Conservation (phyloP, 2,797 vertebrate genomes). For the Naso thynnoides region DNA sequence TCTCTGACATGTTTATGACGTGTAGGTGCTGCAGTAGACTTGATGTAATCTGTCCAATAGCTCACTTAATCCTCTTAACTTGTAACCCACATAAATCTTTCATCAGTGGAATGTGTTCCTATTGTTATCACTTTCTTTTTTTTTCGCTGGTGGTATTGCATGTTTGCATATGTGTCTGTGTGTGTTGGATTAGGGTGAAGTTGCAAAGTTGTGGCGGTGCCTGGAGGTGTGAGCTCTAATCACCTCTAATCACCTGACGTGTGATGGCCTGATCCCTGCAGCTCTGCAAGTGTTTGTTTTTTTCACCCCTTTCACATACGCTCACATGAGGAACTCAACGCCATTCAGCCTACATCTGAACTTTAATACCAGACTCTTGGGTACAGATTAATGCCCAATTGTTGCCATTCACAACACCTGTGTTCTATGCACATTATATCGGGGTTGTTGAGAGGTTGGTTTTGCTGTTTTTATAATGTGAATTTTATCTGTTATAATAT, state of each 20-base stretch:
- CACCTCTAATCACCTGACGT: conserved; percentile 82
- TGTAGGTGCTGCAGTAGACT: conserved; percentile 52
- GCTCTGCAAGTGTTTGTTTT: conserved; percentile 55
- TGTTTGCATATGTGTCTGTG: conserved; percentile 47
- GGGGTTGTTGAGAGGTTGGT: background rate
- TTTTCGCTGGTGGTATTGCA: conserved; percentile 11
- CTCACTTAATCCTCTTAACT: conserved; percentile 77
- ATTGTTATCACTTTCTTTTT: conserved; percentile 39
- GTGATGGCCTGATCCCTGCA: conserved; percentile 77
- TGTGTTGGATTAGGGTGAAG: conserved; percentile 69
- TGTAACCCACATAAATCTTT: conserved; percentile 68
- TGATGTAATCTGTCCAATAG: conserved; percentile 77
- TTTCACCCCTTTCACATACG: conserved; percentile 68
- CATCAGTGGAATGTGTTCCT: conserved; percentile 63
- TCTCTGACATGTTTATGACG: conserved; percentile 44
- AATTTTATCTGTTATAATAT: background rate
- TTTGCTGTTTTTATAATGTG: background rate
- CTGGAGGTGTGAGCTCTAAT: conserved; percentile 84
- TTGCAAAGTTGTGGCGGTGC: conserved; percentile 70
- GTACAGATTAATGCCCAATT: conserved; percentile 55
- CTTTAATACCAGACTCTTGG: conserved; percentile 52
- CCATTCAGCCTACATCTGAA: conserved; percentile 20
- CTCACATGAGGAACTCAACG: conserved; percentile 47
- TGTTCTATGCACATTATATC: conserved; percentile 4
- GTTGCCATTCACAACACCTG: conserved; percentile 45